phyloP scores from a whole-genome alignment of 2,797 vertebrate species.

The Liparis tanakae region DNA sequence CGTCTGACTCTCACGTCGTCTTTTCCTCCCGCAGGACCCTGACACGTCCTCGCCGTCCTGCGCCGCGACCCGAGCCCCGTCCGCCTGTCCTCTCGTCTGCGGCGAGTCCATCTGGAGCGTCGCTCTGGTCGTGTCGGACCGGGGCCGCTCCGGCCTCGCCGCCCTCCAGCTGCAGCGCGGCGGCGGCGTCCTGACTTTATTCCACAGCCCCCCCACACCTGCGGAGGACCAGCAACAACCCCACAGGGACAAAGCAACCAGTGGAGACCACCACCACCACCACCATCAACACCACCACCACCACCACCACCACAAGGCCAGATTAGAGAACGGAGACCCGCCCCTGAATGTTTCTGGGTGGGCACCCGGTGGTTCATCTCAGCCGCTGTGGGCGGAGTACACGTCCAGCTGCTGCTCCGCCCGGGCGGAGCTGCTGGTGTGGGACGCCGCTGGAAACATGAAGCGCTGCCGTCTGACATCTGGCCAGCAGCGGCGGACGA shows the following conservation, averaged over 20 bases:
- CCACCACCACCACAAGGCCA: conserved; percentile 37
- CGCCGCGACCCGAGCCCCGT: conserved; percentile 58
- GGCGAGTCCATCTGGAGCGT: conserved; percentile 74
- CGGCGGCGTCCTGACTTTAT: conserved; percentile 71
- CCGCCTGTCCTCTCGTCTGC: conserved; percentile 69
- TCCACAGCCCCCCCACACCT: conserved; percentile 46
- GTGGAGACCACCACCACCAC: conserved; percentile 8
- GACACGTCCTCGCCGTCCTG: conserved; percentile 79
- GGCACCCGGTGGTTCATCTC: conserved; percentile 49
- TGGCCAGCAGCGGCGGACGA: conserved; percentile 64
- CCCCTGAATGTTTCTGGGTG: conserved; percentile 75
- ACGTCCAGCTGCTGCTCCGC: conserved; percentile 81
- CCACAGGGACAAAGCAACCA: conserved; percentile 17
- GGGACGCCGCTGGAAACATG: conserved; percentile 79
- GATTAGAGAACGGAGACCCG: conserved; percentile 64
- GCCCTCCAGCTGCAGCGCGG: conserved; percentile 77
- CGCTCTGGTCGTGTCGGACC: conserved; percentile 76
- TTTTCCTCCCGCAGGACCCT: conserved; percentile 61
- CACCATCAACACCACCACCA: conserved; percentile 28
- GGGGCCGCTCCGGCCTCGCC: conserved; percentile 79
- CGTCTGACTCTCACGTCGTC: conserved; percentile 5
- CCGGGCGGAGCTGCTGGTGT: conserved; percentile 79
- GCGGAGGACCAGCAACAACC: conserved; percentile 17
- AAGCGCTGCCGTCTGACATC: conserved; percentile 74
- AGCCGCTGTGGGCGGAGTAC: conserved; percentile 75